Evolutionary conservation across 2,888 invertebrate genomes (phyloP), one percentile per base, ranked within the genome.

Genomic region (Trisateles emortualis): DNA sequence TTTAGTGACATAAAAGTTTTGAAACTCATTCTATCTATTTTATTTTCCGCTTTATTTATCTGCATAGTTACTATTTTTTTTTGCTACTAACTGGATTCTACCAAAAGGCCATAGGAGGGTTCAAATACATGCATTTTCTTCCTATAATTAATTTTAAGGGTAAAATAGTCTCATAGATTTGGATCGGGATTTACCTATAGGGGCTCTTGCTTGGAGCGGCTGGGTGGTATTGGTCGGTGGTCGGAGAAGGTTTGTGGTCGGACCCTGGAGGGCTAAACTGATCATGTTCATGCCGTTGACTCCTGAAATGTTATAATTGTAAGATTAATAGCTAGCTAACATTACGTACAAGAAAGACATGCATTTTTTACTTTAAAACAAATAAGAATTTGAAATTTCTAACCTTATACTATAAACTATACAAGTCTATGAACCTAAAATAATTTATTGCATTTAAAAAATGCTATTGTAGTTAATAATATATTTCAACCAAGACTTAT

Each of bases 271-370:
- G 0, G 92, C 89, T 47, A 93, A 62, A 62, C 90, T 92, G 59
- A 93, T 95, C 87, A 96, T 95, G 85, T 96, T 96, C 89, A 96
- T 95, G 41, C 96, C 96, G 80, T 96, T 96, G 35, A 95, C 95
- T 72, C 96, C 96, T 96, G 93, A 44, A 14, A 45, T 39, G 26
- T 45, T 4, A 47, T 1, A 35, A 17, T 33, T 17, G 4, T 30
- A 13, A 6, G 1, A 14, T 35, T 9, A 16, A 9, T 36, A 17
- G 0, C 14, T 3, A 3, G 6, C 4, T 11, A 16, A 30, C 2
- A n/a, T n/a, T 11, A 30, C 8, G 30, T n/a, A n/a, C 11, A 8
- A 30, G 10, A 30, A 24, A 24, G 9, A 24, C n/a, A n/a, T n/a
- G n/a, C 8, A 26, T 1, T 6, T 6, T 8, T 26, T 26, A 8